phyloP scores from a whole-genome alignment of 2,113 vertebrate genomes.

The Laticauda colubrina region DNA sequence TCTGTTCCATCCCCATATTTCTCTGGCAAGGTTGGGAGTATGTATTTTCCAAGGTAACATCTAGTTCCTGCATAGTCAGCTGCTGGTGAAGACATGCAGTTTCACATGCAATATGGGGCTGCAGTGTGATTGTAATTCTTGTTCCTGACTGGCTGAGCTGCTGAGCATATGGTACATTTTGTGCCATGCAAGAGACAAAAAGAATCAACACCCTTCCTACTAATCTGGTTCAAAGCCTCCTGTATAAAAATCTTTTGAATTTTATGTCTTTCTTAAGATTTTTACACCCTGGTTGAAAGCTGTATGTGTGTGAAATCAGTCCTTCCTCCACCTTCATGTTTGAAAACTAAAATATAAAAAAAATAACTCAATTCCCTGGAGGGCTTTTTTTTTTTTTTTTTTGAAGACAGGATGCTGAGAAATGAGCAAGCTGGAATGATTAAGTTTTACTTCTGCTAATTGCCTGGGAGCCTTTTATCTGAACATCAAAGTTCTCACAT shows the following conservation, averaged over 20 bases:
- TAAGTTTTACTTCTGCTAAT: not conserved
- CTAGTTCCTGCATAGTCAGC: not conserved
- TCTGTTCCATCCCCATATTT: not conserved
- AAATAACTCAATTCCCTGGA: slow-evolving; percentile 19
- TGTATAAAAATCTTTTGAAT: not conserved
- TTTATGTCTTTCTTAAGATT: not conserved
- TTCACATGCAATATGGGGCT: not conserved
- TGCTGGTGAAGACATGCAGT: not conserved
- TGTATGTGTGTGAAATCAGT: not conserved
- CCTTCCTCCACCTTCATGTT: slow-evolving; percentile 2
- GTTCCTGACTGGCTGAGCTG: not conserved
- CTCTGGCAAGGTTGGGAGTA: not conserved
- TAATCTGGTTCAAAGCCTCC: not conserved
- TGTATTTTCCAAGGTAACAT: not conserved
- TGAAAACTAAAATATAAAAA: slow-evolving; percentile 48
- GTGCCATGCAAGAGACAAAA: not conserved
- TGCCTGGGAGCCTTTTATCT: slow-evolving; percentile 12
- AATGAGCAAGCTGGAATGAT: slow-evolving; percentile 22
- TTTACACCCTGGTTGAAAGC: not conserved
- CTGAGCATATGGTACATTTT: not conserved
- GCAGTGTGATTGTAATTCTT: not conserved
- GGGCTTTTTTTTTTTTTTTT: not conserved
- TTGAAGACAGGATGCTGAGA: accelerated
- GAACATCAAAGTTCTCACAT: not conserved
- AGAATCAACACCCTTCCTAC: not conserved